Base-by-base conservation (phyloP, 2,797 vertebrate species). In the Pseudochirops corinnae region DNA sequence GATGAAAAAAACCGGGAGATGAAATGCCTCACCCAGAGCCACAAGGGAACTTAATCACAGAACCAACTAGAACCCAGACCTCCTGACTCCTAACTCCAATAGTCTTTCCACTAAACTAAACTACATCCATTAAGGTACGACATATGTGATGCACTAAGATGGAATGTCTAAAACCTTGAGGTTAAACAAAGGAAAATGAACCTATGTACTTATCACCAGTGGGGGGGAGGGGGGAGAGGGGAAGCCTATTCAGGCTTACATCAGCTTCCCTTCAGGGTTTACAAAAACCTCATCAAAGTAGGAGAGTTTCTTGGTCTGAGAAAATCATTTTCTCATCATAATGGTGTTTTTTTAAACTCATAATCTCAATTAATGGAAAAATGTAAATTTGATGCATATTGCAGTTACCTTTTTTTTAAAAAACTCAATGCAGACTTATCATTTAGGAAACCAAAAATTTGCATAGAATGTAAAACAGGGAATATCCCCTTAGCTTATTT, bases 121-220 rank as follows among this genome's bases (percentile, higher is more conserved):
- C 60, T 28, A 87, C 24, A 3, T 87, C 39, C 39, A 87, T 50
- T 12, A 95, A 92, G 52, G 55, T 31, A 94, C 87, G 39, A 28
- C 57, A 58, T 56, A 91, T 62, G 33, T 46, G 92, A 94, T 82
- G 46, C 93, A 92, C 95, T n/a, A 46, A 39, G 56, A 55, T 10
- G 5, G 18, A 93, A 91, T 93, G 90, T 82, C 74, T 93, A 91
- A 93, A 56, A 95, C 55, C 50, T 58, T 90, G 90, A 7, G 93
- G 93, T 92, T 95, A 92, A 67, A 46, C 56, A 90, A 92, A 91
- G 52, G 82, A 57, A 96, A 96, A 91, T 53, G 62, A 96, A 92
- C 12, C n/a, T 50, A 82, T 87, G 21, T 87, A 50, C 10, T 87
- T 87, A 87, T 50, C 74, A 87, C 21, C 39, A 28, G 6, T 87